Evolutionary conservation across 2,888 invertebrate species (phyloP).

Genomic region (Eretmocerus hayati): DNA sequence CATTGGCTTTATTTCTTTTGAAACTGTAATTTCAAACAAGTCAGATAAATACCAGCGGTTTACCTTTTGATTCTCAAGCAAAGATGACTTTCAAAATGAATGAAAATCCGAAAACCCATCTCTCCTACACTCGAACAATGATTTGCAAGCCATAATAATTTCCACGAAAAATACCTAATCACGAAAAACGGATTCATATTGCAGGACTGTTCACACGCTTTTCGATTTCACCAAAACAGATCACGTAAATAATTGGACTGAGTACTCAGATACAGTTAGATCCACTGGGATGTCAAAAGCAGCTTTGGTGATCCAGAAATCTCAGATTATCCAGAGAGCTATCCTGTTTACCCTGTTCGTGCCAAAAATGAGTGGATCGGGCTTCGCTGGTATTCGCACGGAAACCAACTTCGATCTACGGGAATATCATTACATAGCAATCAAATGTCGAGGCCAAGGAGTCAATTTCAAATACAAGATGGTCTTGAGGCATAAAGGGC

Average conservation of each 20-base stretch:
- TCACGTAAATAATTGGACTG: conserved; percentile 54
- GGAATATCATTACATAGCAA: conserved; percentile 49
- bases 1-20: too few species aligned
- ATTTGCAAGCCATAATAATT: too few species aligned
- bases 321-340: conserved; percentile 54
- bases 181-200: neutral
- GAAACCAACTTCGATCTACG: conserved; percentile 50
- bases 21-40: too few species aligned
- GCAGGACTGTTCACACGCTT: conserved; percentile 32
- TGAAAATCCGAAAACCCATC: too few species aligned
- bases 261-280: conserved; percentile 59
- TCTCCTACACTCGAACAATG: too few species aligned
- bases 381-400: conserved; percentile 58
- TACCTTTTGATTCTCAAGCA: too few species aligned
- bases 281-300: conserved; percentile 63
- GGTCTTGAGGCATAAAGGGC: conserved; percentile 54
- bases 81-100: too few species aligned
- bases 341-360: conserved; percentile 59
- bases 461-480: conserved; percentile 56
- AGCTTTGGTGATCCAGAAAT: conserved; percentile 54
- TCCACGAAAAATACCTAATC: too few species aligned
- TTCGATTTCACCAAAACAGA: conserved; percentile 56
- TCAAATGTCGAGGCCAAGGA: conserved; percentile 57
- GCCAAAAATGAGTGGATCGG: conserved; percentile 61
- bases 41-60: too few species aligned